A percentile compares a stretch with the other conserved stretches of the same genome.
Conservation (phyloP, 1,140 invertebrate genomes). For the Leptopilina clavipes region DNA sequence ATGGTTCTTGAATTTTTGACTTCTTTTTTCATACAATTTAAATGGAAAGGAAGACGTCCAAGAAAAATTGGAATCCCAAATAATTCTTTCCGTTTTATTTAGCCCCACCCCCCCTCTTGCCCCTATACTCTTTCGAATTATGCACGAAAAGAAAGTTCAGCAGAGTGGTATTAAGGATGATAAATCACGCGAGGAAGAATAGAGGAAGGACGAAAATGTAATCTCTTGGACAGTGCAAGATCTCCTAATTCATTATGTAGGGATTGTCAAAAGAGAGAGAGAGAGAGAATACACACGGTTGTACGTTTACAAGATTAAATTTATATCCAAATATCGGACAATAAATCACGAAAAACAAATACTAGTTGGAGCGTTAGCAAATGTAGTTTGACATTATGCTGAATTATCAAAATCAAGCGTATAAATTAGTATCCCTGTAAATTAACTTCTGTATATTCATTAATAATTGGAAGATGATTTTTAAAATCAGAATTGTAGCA, state of each 20-base stretch:
- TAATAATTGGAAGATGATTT: too few relatives aligned
- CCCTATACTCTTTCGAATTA: not conserved
- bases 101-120: not conserved
- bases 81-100: not conserved
- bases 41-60: not conserved
- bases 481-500: too few relatives aligned
- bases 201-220: conserved; percentile 18
- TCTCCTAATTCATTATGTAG: conserved; percentile 26
- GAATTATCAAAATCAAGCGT: too few relatives aligned
- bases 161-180: conserved; percentile 19
- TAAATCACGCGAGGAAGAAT: conserved; percentile 13
- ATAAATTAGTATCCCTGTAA: too few relatives aligned
- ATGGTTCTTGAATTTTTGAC: not conserved
- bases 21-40: not conserved
- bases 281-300: not conserved
- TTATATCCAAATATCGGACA: not conserved
- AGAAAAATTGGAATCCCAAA: not conserved
- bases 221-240: conserved; percentile 10
- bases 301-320: not conserved
- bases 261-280: not conserved
- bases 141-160: conserved; percentile 10
- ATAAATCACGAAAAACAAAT: not conserved
- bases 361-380: not conserved
- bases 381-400: too few relatives aligned
- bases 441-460: too few relatives aligned